These are phyloP conservation scores for Drosophila rufa DNA, from an alignment of 1,140 invertebrate genomes.

Conservation along the genomic window DNA sequence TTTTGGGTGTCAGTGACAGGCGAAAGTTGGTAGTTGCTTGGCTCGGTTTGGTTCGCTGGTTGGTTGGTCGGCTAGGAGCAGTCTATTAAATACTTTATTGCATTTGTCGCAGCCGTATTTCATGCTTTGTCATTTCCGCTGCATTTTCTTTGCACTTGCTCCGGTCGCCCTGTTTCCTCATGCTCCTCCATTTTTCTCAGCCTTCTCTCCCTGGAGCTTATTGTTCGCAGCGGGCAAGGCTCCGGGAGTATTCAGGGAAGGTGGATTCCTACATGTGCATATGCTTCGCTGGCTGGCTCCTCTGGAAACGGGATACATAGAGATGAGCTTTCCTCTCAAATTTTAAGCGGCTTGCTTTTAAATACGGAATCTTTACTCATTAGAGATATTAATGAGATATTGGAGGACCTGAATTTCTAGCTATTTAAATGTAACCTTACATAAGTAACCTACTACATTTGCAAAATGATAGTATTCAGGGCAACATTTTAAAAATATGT, in stretches of 20 bases:
- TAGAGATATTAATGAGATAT: not conserved
- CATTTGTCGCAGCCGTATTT: slow-evolving; percentile 83
- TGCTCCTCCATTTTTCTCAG: slow-evolving; percentile 9
- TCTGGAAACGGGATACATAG: slow-evolving; percentile 12
- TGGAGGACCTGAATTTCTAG: too few species aligned
- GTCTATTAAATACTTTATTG: slow-evolving; percentile 85
- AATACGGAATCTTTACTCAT: not conserved
- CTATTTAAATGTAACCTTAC: too few species aligned
- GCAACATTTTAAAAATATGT: too few species aligned
- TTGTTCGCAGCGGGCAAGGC: slow-evolving; percentile 53
- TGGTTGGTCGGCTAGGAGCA: slow-evolving; percentile 64
- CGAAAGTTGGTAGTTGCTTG: slow-evolving; percentile 53
- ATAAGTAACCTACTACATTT: too few species aligned
- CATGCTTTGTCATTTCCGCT: slow-evolving; percentile 83
- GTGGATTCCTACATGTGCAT: slow-evolving; percentile 42
- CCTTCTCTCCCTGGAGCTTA: slow-evolving; percentile 45
- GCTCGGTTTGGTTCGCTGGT: slow-evolving; percentile 36
- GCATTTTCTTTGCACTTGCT: slow-evolving; percentile 78
- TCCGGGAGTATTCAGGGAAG: slow-evolving; percentile 10
- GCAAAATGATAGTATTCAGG: too few species aligned
- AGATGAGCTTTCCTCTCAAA: slow-evolving; percentile 1
- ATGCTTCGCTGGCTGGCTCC: slow-evolving; percentile 24
- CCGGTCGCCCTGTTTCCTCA: slow-evolving; percentile 14
- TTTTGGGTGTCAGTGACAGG: slow-evolving; percentile 74
- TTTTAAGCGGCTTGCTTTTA: not conserved